phyloP scores from a whole-genome alignment of 2,888 invertebrate genomes.

The Bhutanitis thaidina region DNA sequence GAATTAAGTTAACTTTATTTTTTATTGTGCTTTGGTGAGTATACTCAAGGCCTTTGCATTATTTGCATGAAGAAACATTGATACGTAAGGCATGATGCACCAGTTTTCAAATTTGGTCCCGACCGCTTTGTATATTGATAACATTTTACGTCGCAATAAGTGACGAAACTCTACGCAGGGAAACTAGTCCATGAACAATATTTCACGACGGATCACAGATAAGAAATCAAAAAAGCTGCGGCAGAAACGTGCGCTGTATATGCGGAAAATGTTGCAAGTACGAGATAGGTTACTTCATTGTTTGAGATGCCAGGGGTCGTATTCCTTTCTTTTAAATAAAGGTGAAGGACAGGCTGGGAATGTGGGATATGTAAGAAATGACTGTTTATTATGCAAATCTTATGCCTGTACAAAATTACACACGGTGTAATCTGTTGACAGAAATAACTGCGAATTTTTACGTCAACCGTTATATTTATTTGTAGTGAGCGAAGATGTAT shows the following conservation, averaged over 20 bases:
- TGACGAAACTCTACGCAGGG: slow-evolving; percentile 50
- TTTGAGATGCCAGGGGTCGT: slow-evolving; percentile 51
- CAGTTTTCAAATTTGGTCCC: slow-evolving; percentile 33
- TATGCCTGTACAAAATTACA: slow-evolving; percentile 33
- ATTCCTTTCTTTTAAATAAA: slow-evolving; percentile 60
- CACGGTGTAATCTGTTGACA: slow-evolving; percentile 19
- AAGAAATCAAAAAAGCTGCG: slow-evolving; percentile 64
- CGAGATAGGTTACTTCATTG: slow-evolving; percentile 49
- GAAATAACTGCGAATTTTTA: slow-evolving; percentile 24
- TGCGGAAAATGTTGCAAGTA: slow-evolving; percentile 65
- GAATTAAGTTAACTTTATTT: background rate
- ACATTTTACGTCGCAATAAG: slow-evolving; percentile 52
- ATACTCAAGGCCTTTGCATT: background rate
- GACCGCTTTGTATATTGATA: slow-evolving; percentile 48
- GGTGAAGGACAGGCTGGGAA: slow-evolving; percentile 64
- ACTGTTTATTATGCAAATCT: slow-evolving; percentile 50
- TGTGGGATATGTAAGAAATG: slow-evolving; percentile 47
- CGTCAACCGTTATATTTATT: slow-evolving; percentile 26
- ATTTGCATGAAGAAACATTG: background rate
- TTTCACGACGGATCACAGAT: slow-evolving; percentile 60
- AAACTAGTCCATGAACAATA: slow-evolving; percentile 61
- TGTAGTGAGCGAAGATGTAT: background rate
- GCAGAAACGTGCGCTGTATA: slow-evolving; percentile 52
- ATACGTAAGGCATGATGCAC: slow-evolving; percentile 12
- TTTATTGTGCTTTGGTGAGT: background rate